phyloP scores from a whole-genome alignment of 2,797 vertebrate species.

The Chrosomus eos region DNA sequence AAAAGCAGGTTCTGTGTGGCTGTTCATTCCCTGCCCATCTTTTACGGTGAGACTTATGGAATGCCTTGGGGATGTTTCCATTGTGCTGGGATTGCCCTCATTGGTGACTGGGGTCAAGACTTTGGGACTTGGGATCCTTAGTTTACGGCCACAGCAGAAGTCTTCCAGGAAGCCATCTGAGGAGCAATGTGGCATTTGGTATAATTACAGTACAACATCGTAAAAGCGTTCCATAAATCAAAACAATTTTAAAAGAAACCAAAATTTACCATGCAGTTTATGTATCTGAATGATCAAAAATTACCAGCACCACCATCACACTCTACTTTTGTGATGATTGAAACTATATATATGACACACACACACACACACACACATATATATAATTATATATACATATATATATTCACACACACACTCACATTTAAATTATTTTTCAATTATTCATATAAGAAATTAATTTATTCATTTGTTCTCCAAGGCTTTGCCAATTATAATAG shows the following conservation, averaged over 20 bases:
- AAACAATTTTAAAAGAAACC: background rate
- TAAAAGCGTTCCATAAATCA: background rate
- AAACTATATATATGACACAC: no score
- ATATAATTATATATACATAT: background rate
- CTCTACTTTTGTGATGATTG: background rate
- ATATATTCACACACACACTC: background rate
- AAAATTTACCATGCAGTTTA: background rate
- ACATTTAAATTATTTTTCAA: background rate
- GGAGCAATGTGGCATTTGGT: constrained; percentile 22
- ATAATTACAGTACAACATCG: background rate
- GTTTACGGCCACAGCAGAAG: constrained; percentile 92
- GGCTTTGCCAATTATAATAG: background rate
- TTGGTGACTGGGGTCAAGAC: constrained; percentile 60
- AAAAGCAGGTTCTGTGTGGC: constrained; percentile 67
- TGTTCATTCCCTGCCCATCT: constrained; percentile 32
- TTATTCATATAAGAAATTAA: background rate
- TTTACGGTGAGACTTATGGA: constrained; percentile 56
- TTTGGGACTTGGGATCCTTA: constrained; percentile 64
- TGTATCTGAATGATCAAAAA: background rate
- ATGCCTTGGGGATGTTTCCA: constrained; percentile 55
- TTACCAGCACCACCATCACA: background rate
- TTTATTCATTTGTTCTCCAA: background rate
- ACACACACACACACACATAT: no score
- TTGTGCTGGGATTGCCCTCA: constrained; percentile 55
- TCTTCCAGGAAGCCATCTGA: constrained; percentile 93